Evolutionary conservation across 2,888 invertebrate genomes (phyloP).

Genomic region (Protodeltote pygarga): DNA sequence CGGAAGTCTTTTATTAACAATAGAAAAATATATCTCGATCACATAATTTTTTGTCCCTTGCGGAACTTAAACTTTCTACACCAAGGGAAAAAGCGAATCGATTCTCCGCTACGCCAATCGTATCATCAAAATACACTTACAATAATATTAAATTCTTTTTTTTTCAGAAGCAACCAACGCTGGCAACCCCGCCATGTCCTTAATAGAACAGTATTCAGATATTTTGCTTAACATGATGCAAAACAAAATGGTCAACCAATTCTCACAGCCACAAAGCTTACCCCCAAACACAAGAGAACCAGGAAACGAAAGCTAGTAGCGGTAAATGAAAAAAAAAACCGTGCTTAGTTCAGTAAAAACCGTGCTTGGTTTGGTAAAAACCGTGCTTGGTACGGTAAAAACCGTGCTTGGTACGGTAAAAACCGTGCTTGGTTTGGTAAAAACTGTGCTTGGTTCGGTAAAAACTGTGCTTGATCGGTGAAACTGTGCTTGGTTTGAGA

Average conservation of each 20-base stretch:
- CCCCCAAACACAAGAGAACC: constrained; percentile 70
- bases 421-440: not conserved
- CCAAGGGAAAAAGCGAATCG: too few species aligned
- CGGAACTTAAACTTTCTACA: too few species aligned
- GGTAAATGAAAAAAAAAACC: constrained; percentile 8
- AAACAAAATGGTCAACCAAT: constrained; percentile 80
- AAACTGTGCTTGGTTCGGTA: too few species aligned
- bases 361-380: not conserved
- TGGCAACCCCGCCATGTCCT: constrained; percentile 78
- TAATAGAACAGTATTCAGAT: constrained; percentile 89
- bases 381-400: too few species aligned
- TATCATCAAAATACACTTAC: too few species aligned
- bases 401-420: constrained; percentile 1
- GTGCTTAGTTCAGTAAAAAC: not conserved
- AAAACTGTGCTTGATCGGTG: constrained; percentile 2
- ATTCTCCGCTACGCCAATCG: too few species aligned
- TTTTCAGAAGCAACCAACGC: constrained; percentile 66
- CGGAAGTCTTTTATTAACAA: too few species aligned
- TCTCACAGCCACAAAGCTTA: constrained; percentile 73
- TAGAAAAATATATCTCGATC: too few species aligned
- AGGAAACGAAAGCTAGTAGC: constrained; percentile 75
- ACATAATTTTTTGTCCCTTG: too few species aligned
- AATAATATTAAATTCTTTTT: not conserved
- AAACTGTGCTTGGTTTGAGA: not conserved
- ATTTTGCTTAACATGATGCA: constrained; percentile 87